A percentile compares a stretch with the other conserved stretches of the same genome.
These are phyloP conservation scores for Benitochromis conjunctus DNA, from an alignment of 2,113 vertebrate genomes.

Conservation along the genomic window DNA sequence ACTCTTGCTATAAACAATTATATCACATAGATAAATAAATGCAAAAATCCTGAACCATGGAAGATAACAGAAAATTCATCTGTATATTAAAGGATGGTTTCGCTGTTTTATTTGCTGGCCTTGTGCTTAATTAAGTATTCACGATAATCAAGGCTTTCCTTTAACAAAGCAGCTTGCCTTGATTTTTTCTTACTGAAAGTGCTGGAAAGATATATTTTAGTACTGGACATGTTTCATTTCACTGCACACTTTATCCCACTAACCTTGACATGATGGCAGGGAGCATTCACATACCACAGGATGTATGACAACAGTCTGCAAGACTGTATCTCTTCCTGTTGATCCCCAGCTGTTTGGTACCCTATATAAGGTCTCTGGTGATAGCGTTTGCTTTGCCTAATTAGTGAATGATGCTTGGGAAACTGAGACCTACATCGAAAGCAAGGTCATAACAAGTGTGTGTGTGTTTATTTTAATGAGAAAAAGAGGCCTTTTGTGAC, in stretches of 20 bases:
- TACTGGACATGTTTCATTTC: not conserved
- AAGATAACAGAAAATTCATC: not conserved
- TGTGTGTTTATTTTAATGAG: not conserved
- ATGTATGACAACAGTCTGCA: not conserved
- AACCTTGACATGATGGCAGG: not conserved
- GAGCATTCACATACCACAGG: not conserved
- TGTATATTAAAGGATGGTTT: not conserved
- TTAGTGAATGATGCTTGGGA: slow-evolving; percentile 2
- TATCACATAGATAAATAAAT: not conserved
- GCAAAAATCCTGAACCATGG: not conserved
- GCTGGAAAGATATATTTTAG: not conserved
- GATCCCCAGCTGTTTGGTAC: not conserved
- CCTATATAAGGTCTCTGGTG: not conserved
- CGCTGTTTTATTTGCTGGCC: not conserved
- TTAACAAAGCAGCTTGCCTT: not conserved
- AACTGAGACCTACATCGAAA: not conserved
- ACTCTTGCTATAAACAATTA: not conserved
- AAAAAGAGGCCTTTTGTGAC: not conserved
- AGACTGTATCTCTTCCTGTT: not conserved
- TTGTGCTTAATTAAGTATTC: not conserved
- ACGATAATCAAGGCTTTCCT: not conserved
- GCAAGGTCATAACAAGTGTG: not conserved
- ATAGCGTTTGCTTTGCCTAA: slow-evolving; percentile 1
- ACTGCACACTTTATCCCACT: not conserved
- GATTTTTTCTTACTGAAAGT: not conserved